A percentile compares a stretch with the other conserved stretches of the same genome.
These are phyloP conservation scores for Stratiomys singularior DNA, from an alignment of 2,888 invertebrate species.

Conservation along the genomic window DNA sequence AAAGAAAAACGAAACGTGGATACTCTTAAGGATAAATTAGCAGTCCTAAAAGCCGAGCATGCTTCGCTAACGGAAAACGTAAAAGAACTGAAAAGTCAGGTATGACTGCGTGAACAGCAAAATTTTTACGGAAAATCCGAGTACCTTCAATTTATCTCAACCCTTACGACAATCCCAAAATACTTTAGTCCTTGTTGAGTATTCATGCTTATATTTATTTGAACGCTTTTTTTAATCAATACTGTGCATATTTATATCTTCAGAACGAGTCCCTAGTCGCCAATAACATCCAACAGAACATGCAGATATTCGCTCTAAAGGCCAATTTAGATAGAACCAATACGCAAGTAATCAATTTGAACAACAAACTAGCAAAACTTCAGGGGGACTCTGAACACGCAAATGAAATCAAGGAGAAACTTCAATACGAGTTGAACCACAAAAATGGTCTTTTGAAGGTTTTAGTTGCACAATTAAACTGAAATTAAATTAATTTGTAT, in stretches of 20 bases:
- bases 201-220: neutral
- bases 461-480: neutral
- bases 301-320: constrained; percentile 63
- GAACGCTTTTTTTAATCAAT: neutral
- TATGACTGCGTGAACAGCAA: constrained; percentile 8
- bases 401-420: constrained; percentile 60
- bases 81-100: constrained; percentile 56
- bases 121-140: no score
- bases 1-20: constrained; percentile 62
- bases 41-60: constrained; percentile 58
- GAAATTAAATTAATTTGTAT: neutral
- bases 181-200: no score
- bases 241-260: neutral
- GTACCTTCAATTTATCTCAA: no score
- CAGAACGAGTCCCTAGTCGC: constrained; percentile 60
- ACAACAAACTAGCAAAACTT: constrained; percentile 62
- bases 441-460: constrained; percentile 61
- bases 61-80: constrained; percentile 59
- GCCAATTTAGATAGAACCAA: constrained; percentile 62
- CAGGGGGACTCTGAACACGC: constrained; percentile 62
- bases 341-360: constrained; percentile 60
- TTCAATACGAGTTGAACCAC: constrained; percentile 60
- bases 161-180: no score
- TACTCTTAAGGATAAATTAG: constrained; percentile 58
- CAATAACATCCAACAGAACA: constrained; percentile 62